Evolutionary conservation across 2,888 invertebrate genomes (phyloP).

Genomic region (Eilema griseolum): DNA sequence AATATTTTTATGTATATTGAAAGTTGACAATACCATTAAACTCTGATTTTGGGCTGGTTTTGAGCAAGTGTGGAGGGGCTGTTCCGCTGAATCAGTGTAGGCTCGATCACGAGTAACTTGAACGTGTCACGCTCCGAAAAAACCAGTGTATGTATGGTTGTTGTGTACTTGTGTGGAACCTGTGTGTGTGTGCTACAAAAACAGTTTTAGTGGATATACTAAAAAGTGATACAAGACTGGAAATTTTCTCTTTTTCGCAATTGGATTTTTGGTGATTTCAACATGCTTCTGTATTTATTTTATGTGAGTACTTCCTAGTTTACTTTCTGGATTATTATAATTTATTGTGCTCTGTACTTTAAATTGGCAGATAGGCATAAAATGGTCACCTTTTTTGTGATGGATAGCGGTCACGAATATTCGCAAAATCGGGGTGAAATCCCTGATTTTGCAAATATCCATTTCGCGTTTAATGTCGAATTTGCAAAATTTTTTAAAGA

Average conservation of each 20-base stretch:
- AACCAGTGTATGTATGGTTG: conserved; percentile 24
- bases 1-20: conserved; percentile 51
- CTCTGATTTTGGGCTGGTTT: conserved; percentile 35
- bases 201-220: conserved; percentile 40
- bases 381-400: background rate
- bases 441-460: too few species aligned
- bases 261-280: conserved; percentile 47
- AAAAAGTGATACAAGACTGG: conserved; percentile 38
- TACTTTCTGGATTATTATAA: conserved; percentile 20
- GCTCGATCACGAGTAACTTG: conserved; percentile 36
- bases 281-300: conserved; percentile 41
- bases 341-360: background rate
- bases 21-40: conserved; percentile 49
- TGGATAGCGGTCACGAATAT: background rate
- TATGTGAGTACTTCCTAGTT: conserved; percentile 41
- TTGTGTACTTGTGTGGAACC: conserved; percentile 43
- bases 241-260: conserved; percentile 48
- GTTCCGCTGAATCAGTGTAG: conserved; percentile 25
- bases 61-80: conserved; percentile 29
- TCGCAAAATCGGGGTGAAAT: background rate
- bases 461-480: background rate
- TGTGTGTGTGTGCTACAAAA: conserved; percentile 45
- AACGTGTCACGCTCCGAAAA: conserved; percentile 47
- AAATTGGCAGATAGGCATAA: too few species aligned
- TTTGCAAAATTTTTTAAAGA: too few species aligned